phyloP scores from a whole-genome alignment of 2,113 vertebrate species.

The Columba janthina region DNA sequence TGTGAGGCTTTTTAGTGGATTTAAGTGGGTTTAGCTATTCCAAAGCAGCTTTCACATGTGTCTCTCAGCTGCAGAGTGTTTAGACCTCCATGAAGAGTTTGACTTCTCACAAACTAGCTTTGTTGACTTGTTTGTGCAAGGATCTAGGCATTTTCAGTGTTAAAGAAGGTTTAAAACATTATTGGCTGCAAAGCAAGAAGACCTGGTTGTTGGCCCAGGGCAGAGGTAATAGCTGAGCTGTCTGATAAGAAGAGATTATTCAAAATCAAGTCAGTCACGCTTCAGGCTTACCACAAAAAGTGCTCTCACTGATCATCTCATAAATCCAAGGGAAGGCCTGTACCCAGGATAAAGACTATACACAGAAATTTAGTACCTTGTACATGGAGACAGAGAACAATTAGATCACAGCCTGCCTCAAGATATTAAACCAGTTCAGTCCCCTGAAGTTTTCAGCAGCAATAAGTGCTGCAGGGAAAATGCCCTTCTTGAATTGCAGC shows the following conservation, averaged over 20 bases:
- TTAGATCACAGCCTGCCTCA: not conserved
- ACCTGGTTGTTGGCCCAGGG: not conserved
- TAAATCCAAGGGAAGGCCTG: not conserved
- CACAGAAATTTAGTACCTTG: not conserved
- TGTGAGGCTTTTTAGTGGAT: slow-evolving; percentile 30
- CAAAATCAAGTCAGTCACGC: not conserved
- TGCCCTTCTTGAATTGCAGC: not conserved
- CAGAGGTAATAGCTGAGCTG: not conserved
- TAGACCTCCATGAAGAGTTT: slow-evolving; percentile 13
- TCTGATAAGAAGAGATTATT: not conserved
- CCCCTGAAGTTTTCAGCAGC: not conserved
- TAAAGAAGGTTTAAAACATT: slow-evolving; percentile 15
- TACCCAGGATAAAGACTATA: not conserved
- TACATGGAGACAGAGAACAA: not conserved
- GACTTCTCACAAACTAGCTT: slow-evolving; percentile 14
- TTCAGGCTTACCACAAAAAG: not conserved
- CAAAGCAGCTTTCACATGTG: not conserved
- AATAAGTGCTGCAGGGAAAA: not conserved
- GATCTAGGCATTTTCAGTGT: not conserved
- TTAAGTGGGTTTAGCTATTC: slow-evolving; percentile 48
- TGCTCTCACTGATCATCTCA: not conserved
- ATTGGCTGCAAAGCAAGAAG: not conserved
- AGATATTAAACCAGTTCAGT: not conserved
- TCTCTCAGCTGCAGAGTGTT: slow-evolving; percentile 7
- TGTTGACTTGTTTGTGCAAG: slow-evolving; percentile 15